Base-by-base conservation (phyloP, 2,888 invertebrate species). In the Ophion obscuratus region DNA sequence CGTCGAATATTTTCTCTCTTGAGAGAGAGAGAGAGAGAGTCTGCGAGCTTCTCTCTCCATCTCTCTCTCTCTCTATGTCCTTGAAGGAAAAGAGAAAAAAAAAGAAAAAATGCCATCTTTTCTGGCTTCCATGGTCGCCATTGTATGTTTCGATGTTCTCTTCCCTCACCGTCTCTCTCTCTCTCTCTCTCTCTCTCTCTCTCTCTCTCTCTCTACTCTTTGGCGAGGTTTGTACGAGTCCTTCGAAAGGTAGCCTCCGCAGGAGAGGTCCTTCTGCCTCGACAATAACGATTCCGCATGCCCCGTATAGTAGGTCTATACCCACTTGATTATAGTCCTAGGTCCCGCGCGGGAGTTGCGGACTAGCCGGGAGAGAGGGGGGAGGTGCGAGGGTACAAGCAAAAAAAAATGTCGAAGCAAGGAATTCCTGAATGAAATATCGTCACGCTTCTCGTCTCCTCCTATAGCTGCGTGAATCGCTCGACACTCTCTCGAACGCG, bases 1-100 rank as follows among this genome's bases (percentile, higher is more conserved):
- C 91, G 88, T 90, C 90, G 92, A 91, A 90, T 91, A 47, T 87
- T 86, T 77, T 77, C 71, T 68, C 83, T 77, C 67, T 68, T 82
- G 0, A 7, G 47, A 47, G 47, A 47, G 3, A 11, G 47, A 2
- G 10, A 47, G 47, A 47, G 47, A 83, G 85, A 79, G 87, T 89
- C 85, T 82, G 77, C 80, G 70, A 79, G 24, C 67, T 62, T 74
- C 36, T 36, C 40, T 44, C 74, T 27, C 44, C 44, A 74, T 40
- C 40, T 40, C 9, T 40, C 7, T 40, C 9, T 40, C 7, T 40
- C 40, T 40, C 40, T 40, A 6, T 40, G 40, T 47, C 70, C 83
- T 53, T 71, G 71, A 47, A 47, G 47, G 31, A 44, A 27, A 53
- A 53, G 64, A 64, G 47, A 71, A 79, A 71, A 53, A 64, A 64